Evolutionary conservation across 2,888 invertebrate genomes (phyloP), one percentile per base, ranked within the genome.

Genomic region (Drosophila sordidula): DNA sequence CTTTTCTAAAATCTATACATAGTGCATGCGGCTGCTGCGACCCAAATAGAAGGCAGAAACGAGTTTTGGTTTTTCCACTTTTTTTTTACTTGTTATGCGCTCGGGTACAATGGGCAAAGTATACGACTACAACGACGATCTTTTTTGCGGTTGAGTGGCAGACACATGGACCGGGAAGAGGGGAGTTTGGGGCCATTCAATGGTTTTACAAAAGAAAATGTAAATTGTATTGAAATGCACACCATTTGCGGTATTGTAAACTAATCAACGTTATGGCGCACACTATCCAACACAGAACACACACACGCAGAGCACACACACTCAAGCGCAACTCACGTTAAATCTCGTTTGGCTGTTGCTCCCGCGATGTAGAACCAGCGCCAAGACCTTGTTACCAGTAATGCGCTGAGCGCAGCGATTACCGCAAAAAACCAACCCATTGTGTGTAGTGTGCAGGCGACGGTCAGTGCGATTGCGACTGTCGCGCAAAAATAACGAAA

Each of bases 281-380:
- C 6, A 52, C n/a, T 22, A 36, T 12, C 12, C 22, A 38, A 9
- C 16, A 54, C 8, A 41, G 26, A 32, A 4, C 36, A 41, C 18
- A 52, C 3, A 29, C 44, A 50, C 25, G 34, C 36, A 22, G 0
- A 26, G 2, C 16, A 32, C 25, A 47, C 45, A 39, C 14, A 55
- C 25, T 45, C 6, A 36, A 9, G 25, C 25, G 36, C 44, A 51
- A 91, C 91, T 91, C 75, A 91, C 91, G 75, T 87, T 55, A 95
- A 72, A 93, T 97, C 97, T 79, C 97, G 94, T 1, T 95, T 95
- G 1, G 94, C 93, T 1, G 97, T 97, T 89, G 93, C 94, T 46
- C 94, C 88, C 32, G 96, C 96, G 45, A 97, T 93, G 91, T 96
- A 96, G 76, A 96, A 93, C 96, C 96, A 97, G 89, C 94, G 94